Conservation (phyloP, 2,888 invertebrate species). For the Dicyrtomina minuta region DNA sequence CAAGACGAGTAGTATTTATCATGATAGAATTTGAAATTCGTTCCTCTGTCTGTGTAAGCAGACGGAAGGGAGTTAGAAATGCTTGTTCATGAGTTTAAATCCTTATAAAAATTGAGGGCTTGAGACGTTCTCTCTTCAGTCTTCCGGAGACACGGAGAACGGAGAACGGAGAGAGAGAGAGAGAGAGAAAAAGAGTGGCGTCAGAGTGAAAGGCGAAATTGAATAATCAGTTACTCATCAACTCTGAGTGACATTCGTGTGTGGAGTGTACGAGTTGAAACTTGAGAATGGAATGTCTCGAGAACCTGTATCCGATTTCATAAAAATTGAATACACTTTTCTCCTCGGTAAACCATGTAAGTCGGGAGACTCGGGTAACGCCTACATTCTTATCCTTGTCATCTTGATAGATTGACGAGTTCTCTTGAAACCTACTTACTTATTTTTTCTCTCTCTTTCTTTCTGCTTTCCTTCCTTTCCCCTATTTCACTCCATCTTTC, state of each 20-base stretch:
- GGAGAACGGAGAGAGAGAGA: not conserved
- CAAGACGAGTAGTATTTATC: too few species aligned
- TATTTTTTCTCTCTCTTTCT: slow-evolving; percentile 8
- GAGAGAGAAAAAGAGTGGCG: not conserved
- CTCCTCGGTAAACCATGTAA: not conserved
- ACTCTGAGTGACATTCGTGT: not conserved
- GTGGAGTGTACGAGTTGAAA: not conserved
- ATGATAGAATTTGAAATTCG: too few species aligned
- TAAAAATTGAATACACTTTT: slow-evolving; percentile 23
- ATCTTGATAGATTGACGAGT: slow-evolving; percentile 34
- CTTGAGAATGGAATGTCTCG: slow-evolving; percentile 1
- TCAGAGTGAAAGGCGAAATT: slow-evolving; percentile 3
- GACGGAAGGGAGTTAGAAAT: too few species aligned
- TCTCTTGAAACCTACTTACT: not conserved
- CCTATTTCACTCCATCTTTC: too few species aligned
- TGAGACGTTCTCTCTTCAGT: not conserved
- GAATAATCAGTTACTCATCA: not conserved
- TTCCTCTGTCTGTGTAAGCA: too few species aligned
- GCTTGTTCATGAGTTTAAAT: too few species aligned
- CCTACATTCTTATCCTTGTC: slow-evolving; percentile 34
- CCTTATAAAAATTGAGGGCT: not conserved
- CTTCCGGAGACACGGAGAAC: not conserved
- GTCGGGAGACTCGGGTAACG: not conserved
- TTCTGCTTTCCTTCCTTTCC: not conserved
- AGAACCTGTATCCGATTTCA: slow-evolving; percentile 18